Conservation (phyloP, 1,140 invertebrate genomes). For the Zaprionus taronus region DNA sequence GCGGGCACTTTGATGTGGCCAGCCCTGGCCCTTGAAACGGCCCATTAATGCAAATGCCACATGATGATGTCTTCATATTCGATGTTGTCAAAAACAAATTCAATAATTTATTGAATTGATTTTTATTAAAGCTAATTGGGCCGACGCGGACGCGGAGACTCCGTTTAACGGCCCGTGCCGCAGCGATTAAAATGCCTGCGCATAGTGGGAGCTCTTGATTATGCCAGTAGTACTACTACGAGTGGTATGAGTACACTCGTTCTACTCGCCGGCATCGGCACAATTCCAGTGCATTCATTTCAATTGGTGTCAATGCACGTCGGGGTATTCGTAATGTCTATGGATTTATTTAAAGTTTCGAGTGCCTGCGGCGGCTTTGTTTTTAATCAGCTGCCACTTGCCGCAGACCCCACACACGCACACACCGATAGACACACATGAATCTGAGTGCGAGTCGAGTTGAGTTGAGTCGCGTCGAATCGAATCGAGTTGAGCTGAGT, state of each 20-base stretch:
- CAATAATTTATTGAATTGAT: constrained; percentile 73
- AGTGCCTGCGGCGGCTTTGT: constrained; percentile 67
- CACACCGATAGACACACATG: background rate
- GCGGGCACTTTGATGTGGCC: constrained; percentile 61
- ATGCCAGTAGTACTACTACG: background rate
- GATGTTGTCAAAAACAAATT: constrained; percentile 22
- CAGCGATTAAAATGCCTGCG: constrained; percentile 73
- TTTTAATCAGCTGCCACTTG: constrained; percentile 81
- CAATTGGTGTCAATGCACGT: constrained; percentile 67
- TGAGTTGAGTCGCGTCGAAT: constrained; percentile 14
- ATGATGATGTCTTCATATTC: constrained; percentile 30
- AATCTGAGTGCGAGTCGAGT: constrained; percentile 24
- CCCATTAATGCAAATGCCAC: constrained; percentile 71
- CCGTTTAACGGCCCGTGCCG: constrained; percentile 51
- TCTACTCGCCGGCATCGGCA: constrained; percentile 11
- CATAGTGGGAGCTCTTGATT: constrained; percentile 43
- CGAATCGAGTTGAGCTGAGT: constrained; percentile 37
- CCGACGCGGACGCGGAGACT: constrained; percentile 48
- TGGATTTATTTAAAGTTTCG: constrained; percentile 63
- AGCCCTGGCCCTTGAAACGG: constrained; percentile 14
- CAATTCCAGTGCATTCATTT: constrained; percentile 70
- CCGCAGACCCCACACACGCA: constrained; percentile 49
- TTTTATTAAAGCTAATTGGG: constrained; percentile 78
- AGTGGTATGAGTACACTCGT: too few relatives aligned
- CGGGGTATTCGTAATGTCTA: constrained; percentile 52